Percentiles rank a stretch among this genome's conserved stretches.
These are phyloP conservation scores for Planococcus citri DNA, from an alignment of 1,140 invertebrate genomes.

Conservation along the genomic window DNA sequence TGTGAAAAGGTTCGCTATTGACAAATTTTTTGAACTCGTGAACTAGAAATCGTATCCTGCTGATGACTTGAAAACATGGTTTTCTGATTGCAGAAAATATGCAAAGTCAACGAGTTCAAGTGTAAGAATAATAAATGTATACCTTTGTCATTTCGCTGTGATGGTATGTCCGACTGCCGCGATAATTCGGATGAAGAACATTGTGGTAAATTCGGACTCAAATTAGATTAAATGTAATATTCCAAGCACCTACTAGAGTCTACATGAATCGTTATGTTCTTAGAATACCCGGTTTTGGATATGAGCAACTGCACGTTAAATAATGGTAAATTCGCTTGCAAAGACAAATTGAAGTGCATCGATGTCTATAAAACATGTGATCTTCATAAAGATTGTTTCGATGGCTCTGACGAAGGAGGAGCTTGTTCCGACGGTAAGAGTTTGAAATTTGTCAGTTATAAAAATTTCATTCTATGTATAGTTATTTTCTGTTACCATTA, in stretches of 20 bases:
- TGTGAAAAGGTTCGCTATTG: conserved; percentile 48
- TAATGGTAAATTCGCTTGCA: conserved; percentile 41
- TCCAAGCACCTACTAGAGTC: background rate
- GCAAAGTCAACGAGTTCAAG: conserved; percentile 27
- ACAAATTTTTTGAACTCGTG: background rate
- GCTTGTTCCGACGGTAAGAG: conserved; percentile 35
- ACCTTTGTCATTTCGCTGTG: conserved; percentile 36
- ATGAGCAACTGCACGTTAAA: conserved; percentile 37
- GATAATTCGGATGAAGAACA: conserved; percentile 38
- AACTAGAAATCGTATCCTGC: no score
- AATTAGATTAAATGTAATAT: background rate
- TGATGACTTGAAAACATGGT: no score
- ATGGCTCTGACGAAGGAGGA: conserved; percentile 56
- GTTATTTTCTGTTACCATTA: background rate
- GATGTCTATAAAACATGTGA: conserved; percentile 54
- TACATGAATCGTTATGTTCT: conserved; percentile 25
- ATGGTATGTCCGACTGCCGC: conserved; percentile 37
- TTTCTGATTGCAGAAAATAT: conserved; percentile 7
- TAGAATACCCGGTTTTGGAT: conserved; percentile 30
- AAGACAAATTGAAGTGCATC: conserved; percentile 49
- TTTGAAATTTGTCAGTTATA: background rate
- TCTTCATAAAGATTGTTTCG: conserved; percentile 57
- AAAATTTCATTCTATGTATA: conserved; percentile 27
- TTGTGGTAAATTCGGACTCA: conserved; percentile 33
- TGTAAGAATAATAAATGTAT: conserved; percentile 41